These are phyloP conservation scores for Lycophotia porphyrea DNA, from an alignment of 2,888 invertebrate genomes.

Conservation along the genomic window DNA sequence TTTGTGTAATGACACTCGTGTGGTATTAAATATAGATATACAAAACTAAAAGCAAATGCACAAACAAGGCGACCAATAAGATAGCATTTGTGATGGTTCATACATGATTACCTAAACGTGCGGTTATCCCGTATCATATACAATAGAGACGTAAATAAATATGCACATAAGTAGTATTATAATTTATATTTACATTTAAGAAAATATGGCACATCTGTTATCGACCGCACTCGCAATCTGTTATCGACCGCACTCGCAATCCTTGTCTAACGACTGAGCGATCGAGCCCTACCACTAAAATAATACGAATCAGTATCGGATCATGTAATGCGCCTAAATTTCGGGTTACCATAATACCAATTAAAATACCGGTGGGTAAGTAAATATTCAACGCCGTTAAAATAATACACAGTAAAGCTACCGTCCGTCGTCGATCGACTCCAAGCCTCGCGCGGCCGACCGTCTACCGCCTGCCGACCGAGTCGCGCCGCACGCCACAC, in stretches of 20 bases:
- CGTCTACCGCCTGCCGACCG: conserved; percentile 69
- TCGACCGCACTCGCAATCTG: conserved; percentile 85
- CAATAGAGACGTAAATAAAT: conserved; percentile 87
- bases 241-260: conserved; percentile 85
- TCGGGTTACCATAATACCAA: conserved; percentile 87
- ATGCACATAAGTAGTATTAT: conserved; percentile 87
- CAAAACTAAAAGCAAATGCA: conserved; percentile 89
- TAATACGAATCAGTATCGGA: conserved; percentile 78
- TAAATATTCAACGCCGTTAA: conserved; percentile 84
- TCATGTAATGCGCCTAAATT: conserved; percentile 83
- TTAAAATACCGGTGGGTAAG: conserved; percentile 90
- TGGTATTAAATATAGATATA: conserved; percentile 75
- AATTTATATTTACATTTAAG: conserved; percentile 89
- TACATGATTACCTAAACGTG: conserved; percentile 78
- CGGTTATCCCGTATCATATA: conserved; percentile 75
- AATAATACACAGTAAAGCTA: conserved; percentile 79
- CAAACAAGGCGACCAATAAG: conserved; percentile 85
- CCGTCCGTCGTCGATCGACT: conserved; percentile 74
- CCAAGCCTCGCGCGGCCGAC: conserved; percentile 82
- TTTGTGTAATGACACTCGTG: conserved; percentile 68
- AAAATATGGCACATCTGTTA: conserved; percentile 90
- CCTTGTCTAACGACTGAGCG: conserved; percentile 73
- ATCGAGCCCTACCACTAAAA: conserved; percentile 78
- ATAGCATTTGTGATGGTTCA: conserved; percentile 82
- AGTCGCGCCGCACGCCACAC: conserved; percentile 23